These are phyloP conservation scores for Rhabdophis nuchalis DNA, from an alignment of 2,797 vertebrate species.

Conservation along the genomic window DNA sequence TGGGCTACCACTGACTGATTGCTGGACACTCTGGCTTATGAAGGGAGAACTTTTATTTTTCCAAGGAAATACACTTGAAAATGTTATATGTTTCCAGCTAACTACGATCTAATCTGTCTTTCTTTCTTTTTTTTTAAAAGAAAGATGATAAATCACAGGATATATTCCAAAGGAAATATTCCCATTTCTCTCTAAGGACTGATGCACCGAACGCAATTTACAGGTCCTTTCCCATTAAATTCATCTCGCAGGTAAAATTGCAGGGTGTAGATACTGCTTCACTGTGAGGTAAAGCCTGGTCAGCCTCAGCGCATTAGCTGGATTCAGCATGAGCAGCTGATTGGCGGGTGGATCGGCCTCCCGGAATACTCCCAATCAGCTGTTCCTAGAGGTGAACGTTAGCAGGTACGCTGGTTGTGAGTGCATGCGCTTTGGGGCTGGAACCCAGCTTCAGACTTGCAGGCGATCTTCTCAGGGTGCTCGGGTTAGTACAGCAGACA, in stretches of 20 bases:
- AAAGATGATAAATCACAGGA: background rate
- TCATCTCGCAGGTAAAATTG: background rate
- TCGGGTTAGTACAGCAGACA: too few relatives aligned
- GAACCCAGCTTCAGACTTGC: too few relatives aligned
- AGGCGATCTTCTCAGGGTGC: too few relatives aligned
- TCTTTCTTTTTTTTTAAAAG: background rate
- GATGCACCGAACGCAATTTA: background rate
- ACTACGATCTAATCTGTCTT: background rate
- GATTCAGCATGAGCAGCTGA: too few relatives aligned
- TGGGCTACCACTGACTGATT: slow-evolving; percentile 48
- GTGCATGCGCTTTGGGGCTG: too few relatives aligned
- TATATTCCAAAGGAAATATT: background rate
- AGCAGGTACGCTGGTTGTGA: too few relatives aligned
- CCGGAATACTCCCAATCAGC: too few relatives aligned
- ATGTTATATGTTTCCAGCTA: slow-evolving; percentile 30
- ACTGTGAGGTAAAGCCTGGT: background rate
- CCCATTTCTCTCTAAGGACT: background rate
- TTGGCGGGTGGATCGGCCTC: too few relatives aligned
- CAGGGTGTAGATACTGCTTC: background rate
- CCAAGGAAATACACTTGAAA: slow-evolving; percentile 45
- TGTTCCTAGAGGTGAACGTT: too few relatives aligned
- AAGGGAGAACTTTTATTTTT: slow-evolving; percentile 40
- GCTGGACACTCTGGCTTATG: slow-evolving; percentile 37
- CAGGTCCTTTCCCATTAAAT: background rate
- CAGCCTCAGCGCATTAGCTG: too few relatives aligned